Conservation (phyloP, 2,888 invertebrate genomes). For the Lasioglossum oenotherae region DNA sequence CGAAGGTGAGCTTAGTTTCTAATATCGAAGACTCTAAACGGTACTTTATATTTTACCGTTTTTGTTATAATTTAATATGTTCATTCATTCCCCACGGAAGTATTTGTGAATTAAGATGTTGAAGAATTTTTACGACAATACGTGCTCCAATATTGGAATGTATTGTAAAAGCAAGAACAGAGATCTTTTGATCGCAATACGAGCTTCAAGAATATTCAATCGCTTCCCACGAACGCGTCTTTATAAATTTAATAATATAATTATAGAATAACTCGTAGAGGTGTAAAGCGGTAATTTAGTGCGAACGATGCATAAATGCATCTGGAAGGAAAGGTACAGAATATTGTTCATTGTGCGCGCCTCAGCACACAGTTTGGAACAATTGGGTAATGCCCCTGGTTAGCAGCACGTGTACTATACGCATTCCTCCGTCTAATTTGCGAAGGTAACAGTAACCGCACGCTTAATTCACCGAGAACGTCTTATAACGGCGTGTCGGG, state of each 20-base stretch:
- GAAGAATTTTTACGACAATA: background rate
- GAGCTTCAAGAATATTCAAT: background rate
- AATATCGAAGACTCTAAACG: background rate
- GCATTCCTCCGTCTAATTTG: constrained; percentile 45
- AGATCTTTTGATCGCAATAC: background rate
- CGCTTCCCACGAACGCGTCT: background rate
- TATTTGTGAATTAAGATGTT: background rate
- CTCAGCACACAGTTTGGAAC: background rate
- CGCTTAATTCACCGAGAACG: constrained; percentile 76
- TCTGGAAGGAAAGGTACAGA: background rate
- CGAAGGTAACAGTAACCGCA: constrained; percentile 71
- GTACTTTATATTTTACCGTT: background rate
- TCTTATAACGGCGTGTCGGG: constrained; percentile 76
- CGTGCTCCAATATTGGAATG: background rate
- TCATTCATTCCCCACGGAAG: background rate
- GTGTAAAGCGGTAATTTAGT: background rate
- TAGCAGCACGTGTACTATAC: constrained; percentile 18
- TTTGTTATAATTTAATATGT: background rate
- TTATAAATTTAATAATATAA: background rate
- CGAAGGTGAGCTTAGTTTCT: background rate
- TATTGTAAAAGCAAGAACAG: background rate
- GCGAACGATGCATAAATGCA: background rate
- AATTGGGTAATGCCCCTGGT: background rate
- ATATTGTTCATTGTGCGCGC: background rate
- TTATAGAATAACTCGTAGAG: background rate